Evolutionary conservation across 2,888 invertebrate species (phyloP), one percentile per base, ranked within the genome.

Genomic region (Eristalis arbustorum): DNA sequence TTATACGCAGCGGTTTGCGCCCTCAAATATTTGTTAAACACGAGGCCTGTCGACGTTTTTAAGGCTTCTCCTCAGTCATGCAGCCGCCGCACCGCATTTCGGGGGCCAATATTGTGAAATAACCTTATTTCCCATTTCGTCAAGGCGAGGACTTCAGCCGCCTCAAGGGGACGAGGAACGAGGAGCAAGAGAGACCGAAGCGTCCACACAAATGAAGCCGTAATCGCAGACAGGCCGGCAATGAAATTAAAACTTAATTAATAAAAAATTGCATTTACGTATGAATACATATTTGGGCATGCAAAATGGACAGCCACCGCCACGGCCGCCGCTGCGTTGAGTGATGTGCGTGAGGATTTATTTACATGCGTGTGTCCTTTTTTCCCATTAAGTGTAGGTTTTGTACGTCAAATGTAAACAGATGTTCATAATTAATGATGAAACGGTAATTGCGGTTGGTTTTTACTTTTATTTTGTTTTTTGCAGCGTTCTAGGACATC

Each of bases 401-500:
- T 62, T 10, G 42, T 28, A 42, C 18, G 18, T 13, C 56, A 49
- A 73, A 49, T 23, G 22, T 23, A 73, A 63, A 42, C 61, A 72
- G 40, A 49, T 73, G 13, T 23, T n/a, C 34, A 42, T 57, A 63
- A 69, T 63, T 71, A 77, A 49, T 13, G 10, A 22, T 37, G 34
- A 22, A 22, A 49, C 25, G 57, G 14, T 6, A 62, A 49, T 78
- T 64, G 63, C 23, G 68, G 37, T 67, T 34, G 25, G 31, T 31
- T 79, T 56, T 68, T 68, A 25, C 34, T 75, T 67, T 61, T 78
- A 75, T 79, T 79, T 84, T 88, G 74, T 78, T 76, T 79, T 79
- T 84, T 88, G 74, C 87, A 93, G 94, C 88, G 90, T 93, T 68
- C 91, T 94, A 31, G 94, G 93, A 40, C 93, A 94, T 89, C 91